phyloP scores from a whole-genome alignment of 2,797 vertebrate genomes.

The Phoxinus dragarum region DNA sequence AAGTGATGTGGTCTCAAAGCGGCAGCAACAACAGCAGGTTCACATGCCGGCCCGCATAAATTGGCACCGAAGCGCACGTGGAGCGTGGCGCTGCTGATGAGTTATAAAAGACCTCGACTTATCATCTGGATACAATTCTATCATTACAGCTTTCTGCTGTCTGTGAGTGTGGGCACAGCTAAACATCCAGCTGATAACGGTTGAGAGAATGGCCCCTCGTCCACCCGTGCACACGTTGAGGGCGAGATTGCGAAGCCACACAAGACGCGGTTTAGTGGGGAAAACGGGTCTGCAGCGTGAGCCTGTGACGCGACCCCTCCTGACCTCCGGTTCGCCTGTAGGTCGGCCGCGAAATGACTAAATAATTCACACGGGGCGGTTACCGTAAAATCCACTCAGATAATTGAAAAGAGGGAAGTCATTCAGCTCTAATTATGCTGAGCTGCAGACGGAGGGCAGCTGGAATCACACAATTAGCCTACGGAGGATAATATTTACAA shows the following conservation, averaged over 20 bases:
- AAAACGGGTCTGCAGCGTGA: conserved; percentile 56
- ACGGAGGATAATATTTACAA: conserved; percentile 8
- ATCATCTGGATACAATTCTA: conserved; percentile 80
- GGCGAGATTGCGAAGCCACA: conserved; percentile 65
- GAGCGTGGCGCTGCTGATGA: conserved; percentile 45
- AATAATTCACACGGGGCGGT: conserved; percentile 58
- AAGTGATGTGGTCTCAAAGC: conserved; percentile 55
- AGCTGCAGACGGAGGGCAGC: conserved; percentile 50
- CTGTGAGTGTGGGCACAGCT: conserved; percentile 63
- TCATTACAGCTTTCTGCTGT: conserved; percentile 70
- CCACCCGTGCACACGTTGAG: conserved; percentile 42
- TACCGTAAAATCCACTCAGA: conserved; percentile 65
- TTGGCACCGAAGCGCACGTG: conserved; percentile 51
- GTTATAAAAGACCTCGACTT: conserved; percentile 46
- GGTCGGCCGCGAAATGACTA: conserved; percentile 65
- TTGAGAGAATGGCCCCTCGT: conserved; percentile 61
- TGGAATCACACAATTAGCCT: conserved; percentile 43
- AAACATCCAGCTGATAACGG: conserved; percentile 63
- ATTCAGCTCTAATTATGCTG: conserved; percentile 42
- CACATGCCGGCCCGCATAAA: conserved; percentile 47
- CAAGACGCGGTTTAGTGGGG: conserved; percentile 66
- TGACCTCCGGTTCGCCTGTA: conserved; percentile 68
- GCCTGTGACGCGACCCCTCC: conserved; percentile 45
- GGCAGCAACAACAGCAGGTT: conserved; percentile 49
- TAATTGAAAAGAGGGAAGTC: conserved; percentile 57